Percentiles rank a stretch among this genome's conserved stretches.
These are phyloP conservation scores for Drosophila erecta DNA, from an alignment of 1,140 invertebrate genomes.

Conservation along the genomic window DNA sequence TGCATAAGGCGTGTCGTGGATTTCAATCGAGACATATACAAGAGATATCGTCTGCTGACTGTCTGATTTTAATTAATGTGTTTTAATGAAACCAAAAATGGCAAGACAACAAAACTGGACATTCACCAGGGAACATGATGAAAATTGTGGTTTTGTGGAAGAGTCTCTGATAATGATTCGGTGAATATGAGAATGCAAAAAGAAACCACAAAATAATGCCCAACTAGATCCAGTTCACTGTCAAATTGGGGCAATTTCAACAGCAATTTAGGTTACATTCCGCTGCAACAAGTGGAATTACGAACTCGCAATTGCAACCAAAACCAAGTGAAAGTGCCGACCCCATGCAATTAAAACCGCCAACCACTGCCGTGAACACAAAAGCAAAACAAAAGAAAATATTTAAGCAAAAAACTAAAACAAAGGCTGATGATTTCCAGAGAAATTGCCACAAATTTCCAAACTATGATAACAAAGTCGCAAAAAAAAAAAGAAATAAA, in stretches of 20 bases:
- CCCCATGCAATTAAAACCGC: slow-evolving; percentile 40
- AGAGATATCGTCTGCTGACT: slow-evolving; percentile 29
- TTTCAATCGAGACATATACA: slow-evolving; percentile 1
- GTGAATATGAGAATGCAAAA: neutral
- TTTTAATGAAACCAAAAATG: slow-evolving; percentile 38
- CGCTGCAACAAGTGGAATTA: slow-evolving; percentile 36
- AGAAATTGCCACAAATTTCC: slow-evolving; percentile 24
- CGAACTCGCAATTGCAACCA: slow-evolving; percentile 10
- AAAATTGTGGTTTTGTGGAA: slow-evolving; percentile 8
- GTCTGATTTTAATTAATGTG: slow-evolving; percentile 51
- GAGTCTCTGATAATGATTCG: neutral
- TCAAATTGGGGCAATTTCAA: slow-evolving; percentile 20
- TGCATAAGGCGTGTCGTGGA: slow-evolving; percentile 22
- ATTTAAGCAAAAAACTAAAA: slow-evolving; percentile 2
- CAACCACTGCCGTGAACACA: slow-evolving; percentile 7
- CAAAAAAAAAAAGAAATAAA: slow-evolving; percentile 6
- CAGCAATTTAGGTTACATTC: slow-evolving; percentile 4
- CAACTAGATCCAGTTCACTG: slow-evolving; percentile 19
- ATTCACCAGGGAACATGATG: neutral
- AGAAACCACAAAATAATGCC: neutral
- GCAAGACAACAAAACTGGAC: neutral
- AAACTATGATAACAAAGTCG: slow-evolving; percentile 3
- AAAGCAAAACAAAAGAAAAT: slow-evolving; percentile 24
- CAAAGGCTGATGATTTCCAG: slow-evolving; percentile 15
- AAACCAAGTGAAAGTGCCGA: slow-evolving; percentile 39